Conservation (phyloP, 1,140 invertebrate genomes). For the Pogonomyrmex barbatus region DNA sequence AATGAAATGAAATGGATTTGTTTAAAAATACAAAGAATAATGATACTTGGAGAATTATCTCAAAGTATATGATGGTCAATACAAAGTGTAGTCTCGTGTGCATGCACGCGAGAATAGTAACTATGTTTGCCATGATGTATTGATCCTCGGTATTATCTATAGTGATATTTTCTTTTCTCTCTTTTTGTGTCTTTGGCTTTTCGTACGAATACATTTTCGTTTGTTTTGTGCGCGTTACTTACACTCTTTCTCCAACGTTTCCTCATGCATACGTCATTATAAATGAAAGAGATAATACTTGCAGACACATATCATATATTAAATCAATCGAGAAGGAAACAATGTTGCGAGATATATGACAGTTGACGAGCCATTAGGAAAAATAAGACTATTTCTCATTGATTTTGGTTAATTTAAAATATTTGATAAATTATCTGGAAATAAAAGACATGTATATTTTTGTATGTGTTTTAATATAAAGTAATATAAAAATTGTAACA, state of each 20-base stretch:
- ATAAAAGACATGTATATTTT: conserved; percentile 7
- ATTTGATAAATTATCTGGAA: background rate
- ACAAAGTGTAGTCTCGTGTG: conserved; percentile 17
- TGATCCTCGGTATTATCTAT: conserved; percentile 73
- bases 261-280: conserved; percentile 28
- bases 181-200: conserved; percentile 2
- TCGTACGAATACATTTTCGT: conserved; percentile 60
- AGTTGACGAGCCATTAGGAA: background rate
- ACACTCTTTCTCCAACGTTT: background rate
- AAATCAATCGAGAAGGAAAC: background rate
- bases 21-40: background rate
- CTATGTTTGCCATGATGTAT: conserved; percentile 70
- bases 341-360: background rate
- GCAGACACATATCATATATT: background rate
- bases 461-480: background rate
- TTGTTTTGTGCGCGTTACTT: conserved; percentile 57
- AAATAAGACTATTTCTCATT: background rate
- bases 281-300: background rate
- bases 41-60: conserved; percentile 27
- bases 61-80: background rate
- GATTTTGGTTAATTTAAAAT: conserved; percentile 12
- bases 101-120: conserved; percentile 49
- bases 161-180: conserved; percentile 67
- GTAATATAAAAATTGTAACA: background rate
- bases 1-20: too few species aligned